Evolutionary conservation across 2,113 vertebrate species (phyloP).

Genomic region (Ctenomys sociabilis): DNA sequence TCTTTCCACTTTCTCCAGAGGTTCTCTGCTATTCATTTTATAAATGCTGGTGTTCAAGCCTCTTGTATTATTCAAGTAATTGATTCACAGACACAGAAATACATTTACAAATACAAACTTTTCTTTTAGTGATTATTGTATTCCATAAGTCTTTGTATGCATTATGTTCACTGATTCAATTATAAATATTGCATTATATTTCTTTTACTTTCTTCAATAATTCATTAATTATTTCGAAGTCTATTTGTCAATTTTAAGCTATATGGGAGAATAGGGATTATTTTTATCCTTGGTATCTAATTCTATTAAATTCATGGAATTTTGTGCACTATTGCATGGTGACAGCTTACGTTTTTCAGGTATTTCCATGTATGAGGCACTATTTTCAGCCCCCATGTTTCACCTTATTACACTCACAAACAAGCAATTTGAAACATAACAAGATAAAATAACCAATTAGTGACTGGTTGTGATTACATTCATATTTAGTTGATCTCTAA

Average conservation of each 20-base stretch:
- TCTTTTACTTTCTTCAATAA: slow-evolving; percentile 63
- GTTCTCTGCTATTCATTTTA: background rate
- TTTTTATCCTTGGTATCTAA: slow-evolving; percentile 6
- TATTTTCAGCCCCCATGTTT: background rate
- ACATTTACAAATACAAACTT: slow-evolving; percentile 27
- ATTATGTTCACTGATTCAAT: slow-evolving; percentile 33
- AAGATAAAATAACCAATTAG: background rate
- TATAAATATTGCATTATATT: slow-evolving; percentile 60
- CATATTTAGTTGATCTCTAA: background rate
- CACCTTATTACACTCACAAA: slow-evolving; percentile 18
- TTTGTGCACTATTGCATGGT: background rate
- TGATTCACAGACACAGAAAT: background rate
- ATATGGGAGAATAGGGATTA: background rate
- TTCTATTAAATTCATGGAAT: slow-evolving; percentile 33
- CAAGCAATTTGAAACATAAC: background rate
- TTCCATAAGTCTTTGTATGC: background rate
- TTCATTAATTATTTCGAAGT: slow-evolving; percentile 59
- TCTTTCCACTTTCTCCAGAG: background rate
- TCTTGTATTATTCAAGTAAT: slow-evolving; percentile 18
- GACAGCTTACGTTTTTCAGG: background rate
- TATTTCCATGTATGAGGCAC: background rate
- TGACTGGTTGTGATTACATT: background rate
- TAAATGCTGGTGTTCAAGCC: background rate
- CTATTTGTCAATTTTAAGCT: slow-evolving; percentile 53
- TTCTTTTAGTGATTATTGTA: slow-evolving; percentile 26